Percentiles rank a stretch among this genome's conserved stretches.
phyloP scores from a whole-genome alignment of 1,140 invertebrate genomes.

The Teleogryllus occipitalis region DNA sequence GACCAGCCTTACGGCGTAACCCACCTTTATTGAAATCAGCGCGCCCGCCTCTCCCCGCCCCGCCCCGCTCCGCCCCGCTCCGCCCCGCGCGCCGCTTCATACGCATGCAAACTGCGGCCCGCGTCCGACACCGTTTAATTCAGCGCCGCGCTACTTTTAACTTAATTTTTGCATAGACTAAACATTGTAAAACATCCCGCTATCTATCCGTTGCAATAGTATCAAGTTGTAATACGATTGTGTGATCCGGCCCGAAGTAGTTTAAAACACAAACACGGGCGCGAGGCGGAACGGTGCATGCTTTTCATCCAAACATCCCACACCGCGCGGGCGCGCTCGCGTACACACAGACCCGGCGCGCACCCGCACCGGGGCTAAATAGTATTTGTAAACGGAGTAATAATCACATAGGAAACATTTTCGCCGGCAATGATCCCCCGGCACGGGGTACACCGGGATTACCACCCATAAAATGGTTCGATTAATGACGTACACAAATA shows the following conservation, averaged over 20 bases:
- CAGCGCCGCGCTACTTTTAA: not conserved
- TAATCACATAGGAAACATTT: conserved; percentile 5
- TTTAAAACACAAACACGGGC: conserved; percentile 4
- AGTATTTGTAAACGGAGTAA: conserved; percentile 1
- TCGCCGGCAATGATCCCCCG: not conserved
- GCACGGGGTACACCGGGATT: not conserved
- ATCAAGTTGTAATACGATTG: conserved; percentile 5
- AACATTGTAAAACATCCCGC: conserved; percentile 4
- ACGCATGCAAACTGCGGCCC: not conserved
- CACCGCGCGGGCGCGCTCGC: no score
- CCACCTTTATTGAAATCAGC: conserved; percentile 1
- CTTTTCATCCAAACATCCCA: not conserved
- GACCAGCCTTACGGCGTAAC: not conserved
- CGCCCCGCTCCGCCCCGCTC: no score
- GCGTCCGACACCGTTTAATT: not conserved
- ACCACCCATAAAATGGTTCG: not conserved
- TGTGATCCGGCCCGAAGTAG: not conserved
- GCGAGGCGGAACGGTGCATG: not conserved
- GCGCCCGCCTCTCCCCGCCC: no score
- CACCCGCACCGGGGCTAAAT: not conserved
- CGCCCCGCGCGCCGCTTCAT: not conserved
- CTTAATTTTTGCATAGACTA: not conserved
- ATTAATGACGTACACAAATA: conserved; percentile 5
- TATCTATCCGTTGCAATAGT: not conserved
- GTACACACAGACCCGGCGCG: no score